Evolutionary conservation across 2,113 vertebrate genomes (phyloP).

Genomic region (Pyxicephalus adspersus): DNA sequence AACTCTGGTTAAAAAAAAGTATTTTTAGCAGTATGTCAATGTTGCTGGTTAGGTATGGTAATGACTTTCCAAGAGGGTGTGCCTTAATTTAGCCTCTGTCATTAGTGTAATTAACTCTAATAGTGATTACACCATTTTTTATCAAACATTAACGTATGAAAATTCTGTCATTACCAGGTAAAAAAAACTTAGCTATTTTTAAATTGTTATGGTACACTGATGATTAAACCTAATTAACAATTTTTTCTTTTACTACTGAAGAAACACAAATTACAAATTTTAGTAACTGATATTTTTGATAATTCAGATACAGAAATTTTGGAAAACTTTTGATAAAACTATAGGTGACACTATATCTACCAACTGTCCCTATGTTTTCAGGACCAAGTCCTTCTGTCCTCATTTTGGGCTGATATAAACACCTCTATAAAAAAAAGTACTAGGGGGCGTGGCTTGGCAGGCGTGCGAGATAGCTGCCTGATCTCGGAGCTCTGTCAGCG

Average conservation of each 20-base stretch:
- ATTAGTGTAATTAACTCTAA: conserved; percentile 36
- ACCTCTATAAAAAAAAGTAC: no score
- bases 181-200: conserved; percentile 17
- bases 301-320: no score
- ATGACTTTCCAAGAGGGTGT: conserved; percentile 22
- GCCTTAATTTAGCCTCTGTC: conserved; percentile 32
- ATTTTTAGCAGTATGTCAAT: conserved; percentile 1
- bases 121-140: conserved; percentile 40
- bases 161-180: neutral
- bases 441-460: no score
- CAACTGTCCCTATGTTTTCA: no score
- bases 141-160: conserved; percentile 28
- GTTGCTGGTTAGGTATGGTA: conserved; percentile 1
- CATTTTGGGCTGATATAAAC: no score
- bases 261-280: neutral
- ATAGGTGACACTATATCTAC: no score
- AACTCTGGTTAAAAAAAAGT: neutral
- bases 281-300: no score
- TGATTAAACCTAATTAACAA: neutral
- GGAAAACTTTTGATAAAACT: no score
- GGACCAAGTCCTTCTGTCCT: no score
- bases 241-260: neutral
- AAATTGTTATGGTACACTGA: neutral
- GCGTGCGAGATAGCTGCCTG: no score
- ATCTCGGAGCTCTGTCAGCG: no score